Evolutionary conservation across 2,113 vertebrate species (phyloP).

Genomic region (Cryptomyrus ogoouensis): DNA sequence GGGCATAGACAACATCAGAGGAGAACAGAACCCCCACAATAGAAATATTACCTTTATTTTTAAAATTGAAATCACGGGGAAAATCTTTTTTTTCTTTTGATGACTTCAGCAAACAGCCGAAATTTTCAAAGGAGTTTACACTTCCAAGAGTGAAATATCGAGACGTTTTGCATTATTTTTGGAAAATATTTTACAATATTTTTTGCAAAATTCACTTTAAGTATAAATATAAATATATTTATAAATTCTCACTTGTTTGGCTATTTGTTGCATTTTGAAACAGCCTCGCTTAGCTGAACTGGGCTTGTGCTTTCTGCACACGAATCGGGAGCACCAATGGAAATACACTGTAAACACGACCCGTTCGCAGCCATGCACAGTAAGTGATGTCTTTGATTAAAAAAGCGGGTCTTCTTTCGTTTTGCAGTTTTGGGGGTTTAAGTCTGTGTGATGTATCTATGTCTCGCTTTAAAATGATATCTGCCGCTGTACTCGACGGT

Average conservation of each 20-base stretch:
- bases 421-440: neutral
- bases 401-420: conserved; percentile 22
- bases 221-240: neutral
- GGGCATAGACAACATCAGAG: neutral
- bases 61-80: conserved; percentile 16
- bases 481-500: neutral
- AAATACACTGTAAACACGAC: conserved; percentile 99
- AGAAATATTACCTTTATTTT: neutral
- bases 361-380: conserved; percentile 98
- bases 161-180: neutral
- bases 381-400: conserved; percentile 71
- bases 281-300: neutral
- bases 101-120: conserved; percentile 2
- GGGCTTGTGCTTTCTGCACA: conserved; percentile 27
- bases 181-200: neutral
- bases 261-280: neutral
- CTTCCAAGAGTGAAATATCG: neutral
- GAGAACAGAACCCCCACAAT: neutral
- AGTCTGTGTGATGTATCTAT: neutral
- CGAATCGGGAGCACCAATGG: conserved; percentile 64
- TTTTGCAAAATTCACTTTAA: conserved; percentile 8
- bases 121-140: neutral
- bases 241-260: neutral
- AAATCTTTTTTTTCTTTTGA: neutral
- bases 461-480: neutral